Evolutionary conservation across 1,140 invertebrate genomes (phyloP), one percentile per base, ranked within the genome.

Genomic region (Bombus superbus): DNA sequence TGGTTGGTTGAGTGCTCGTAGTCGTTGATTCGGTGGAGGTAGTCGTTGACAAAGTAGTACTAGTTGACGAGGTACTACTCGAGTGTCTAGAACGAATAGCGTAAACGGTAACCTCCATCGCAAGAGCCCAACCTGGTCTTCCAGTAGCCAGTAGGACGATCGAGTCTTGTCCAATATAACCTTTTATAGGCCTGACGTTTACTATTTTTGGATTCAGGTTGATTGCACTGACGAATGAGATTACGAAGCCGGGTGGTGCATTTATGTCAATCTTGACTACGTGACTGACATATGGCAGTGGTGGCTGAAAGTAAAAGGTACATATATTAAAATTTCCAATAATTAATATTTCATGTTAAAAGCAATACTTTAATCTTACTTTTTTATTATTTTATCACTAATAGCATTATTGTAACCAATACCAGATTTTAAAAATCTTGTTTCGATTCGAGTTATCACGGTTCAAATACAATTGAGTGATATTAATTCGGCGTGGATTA

Each of bases 141-240:
- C 90, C 89, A 53, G 76, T 28, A 35, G 62, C 83, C 0, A 53
- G 0, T 2, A 90, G 40, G 1, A 77, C 25, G 4, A 92, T 4
- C 15, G 32, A 68, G 2, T 11, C 10, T 8, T 13, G 28, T 9
- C 76, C 87, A 1, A 87, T 40, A 25, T 38, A 76, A 22, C 89
- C 92, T 76, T 57, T 76, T 1, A 62, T 28, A 44, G 80, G 57
- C 25, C 3, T 57, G 25, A 88, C 9, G 0, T 0, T 8, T 44
- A 81, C 59, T 25, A 1, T 3, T 5, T 2, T 22, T 1, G 69
- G 28, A 22, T 75, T 22, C 4, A 13, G 0, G 13, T 22, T n/a
- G 28, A 15, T 13, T 18, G 85, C 89, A 13, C 10, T 83, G 71
- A 91, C 53, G 4, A 74, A 78, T 1, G 91, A 90, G 42, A 92